phyloP scores from a whole-genome alignment of 1,140 invertebrate species.

The Panagrolaimus sp. region DNA sequence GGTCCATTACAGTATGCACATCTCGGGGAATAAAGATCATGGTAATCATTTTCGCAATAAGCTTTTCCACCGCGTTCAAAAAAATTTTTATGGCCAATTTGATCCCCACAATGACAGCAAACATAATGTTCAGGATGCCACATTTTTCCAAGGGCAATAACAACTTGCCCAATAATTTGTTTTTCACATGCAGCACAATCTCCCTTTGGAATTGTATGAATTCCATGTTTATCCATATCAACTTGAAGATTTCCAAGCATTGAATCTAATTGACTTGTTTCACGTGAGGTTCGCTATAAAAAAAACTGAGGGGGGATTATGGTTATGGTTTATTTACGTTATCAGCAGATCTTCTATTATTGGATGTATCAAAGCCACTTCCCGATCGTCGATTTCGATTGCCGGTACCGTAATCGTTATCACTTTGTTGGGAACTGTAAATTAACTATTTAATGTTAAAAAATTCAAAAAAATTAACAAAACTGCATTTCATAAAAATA shows the following conservation, averaged over 20 bases:
- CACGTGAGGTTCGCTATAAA: constrained; percentile 58
- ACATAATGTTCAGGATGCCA: constrained; percentile 99
- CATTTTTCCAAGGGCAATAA: constrained; percentile 81
- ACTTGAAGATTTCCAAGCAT: constrained; percentile 82
- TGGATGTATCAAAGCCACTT: constrained; percentile 22
- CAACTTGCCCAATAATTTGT: constrained; percentile 89
- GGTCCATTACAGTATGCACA: constrained; percentile 97
- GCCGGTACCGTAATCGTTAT: constrained; percentile 5
- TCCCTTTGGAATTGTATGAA: constrained; percentile 68
- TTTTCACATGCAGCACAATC: constrained; percentile 96
- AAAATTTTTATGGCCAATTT: constrained; percentile 93
- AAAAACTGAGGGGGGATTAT: constrained; percentile 28
- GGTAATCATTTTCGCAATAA: constrained; percentile 96
- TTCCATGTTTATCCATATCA: constrained; percentile 71
- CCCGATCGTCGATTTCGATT: too few species aligned
- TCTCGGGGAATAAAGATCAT: constrained; percentile 91
- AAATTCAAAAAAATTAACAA: too few species aligned
- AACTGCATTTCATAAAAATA: too few species aligned
- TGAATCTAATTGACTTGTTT: constrained; percentile 70
- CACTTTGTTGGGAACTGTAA: constrained; percentile 30
- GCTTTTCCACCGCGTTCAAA: constrained; percentile 92
- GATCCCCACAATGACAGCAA: constrained; percentile 86
- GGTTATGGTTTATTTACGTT: too few species aligned
- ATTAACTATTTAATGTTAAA: not conserved
- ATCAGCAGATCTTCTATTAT: constrained; percentile 10